Conservation (phyloP, 2,797 vertebrate species). For the Chromobotia macracanthus region DNA sequence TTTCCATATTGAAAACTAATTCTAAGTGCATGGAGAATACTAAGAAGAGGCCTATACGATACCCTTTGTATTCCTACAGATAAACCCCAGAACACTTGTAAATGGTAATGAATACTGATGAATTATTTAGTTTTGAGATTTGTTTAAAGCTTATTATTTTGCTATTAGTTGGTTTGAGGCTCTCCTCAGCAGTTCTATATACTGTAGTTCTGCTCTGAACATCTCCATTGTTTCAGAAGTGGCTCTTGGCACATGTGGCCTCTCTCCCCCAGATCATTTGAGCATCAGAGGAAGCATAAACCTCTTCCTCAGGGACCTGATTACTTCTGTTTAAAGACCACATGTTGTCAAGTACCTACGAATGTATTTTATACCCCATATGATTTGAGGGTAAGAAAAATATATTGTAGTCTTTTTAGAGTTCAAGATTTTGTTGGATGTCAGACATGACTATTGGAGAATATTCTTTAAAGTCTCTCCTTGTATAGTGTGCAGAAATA, state of each 20-base stretch:
- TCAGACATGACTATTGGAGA: neutral
- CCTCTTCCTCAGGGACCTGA: constrained; percentile 63
- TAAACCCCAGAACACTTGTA: neutral
- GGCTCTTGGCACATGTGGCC: constrained; percentile 28
- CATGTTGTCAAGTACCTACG: neutral
- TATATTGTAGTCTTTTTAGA: no score
- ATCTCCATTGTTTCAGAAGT: constrained; percentile 62
- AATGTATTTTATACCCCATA: neutral
- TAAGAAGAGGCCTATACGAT: neutral
- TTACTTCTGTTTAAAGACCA: constrained; percentile 41
- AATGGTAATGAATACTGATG: neutral
- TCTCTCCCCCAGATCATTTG: constrained; percentile 55
- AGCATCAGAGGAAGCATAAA: constrained; percentile 71
- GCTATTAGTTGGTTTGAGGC: neutral
- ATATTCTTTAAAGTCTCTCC: neutral
- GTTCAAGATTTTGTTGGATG: neutral
- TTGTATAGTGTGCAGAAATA: neutral
- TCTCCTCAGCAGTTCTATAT: constrained; percentile 2
- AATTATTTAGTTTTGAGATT: neutral
- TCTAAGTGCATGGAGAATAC: neutral
- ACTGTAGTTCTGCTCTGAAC: constrained; percentile 50
- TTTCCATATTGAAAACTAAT: no score
- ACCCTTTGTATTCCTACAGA: neutral
- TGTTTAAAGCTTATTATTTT: neutral
- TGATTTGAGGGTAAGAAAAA: neutral